Evolutionary conservation across 1,140 invertebrate genomes (phyloP).

Genomic region (Mycetomoellerius zeteki): DNA sequence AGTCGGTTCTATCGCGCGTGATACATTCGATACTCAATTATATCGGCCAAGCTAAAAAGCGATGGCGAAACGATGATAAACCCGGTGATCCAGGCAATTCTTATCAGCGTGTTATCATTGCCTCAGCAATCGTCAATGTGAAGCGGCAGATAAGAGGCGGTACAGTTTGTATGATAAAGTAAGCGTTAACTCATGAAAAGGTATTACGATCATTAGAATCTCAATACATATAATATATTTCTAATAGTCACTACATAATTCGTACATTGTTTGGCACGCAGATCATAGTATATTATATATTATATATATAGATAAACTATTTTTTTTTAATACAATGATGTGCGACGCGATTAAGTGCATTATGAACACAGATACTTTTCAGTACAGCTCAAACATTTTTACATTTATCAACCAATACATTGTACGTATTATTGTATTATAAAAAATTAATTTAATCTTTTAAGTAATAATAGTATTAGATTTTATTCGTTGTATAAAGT

Average conservation of each 20-base stretch:
- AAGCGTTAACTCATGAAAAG: not conserved
- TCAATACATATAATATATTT: not conserved
- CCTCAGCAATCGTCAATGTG: conserved; percentile 15
- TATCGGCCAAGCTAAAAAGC: not conserved
- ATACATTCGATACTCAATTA: conserved; percentile 3
- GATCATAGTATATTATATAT: not conserved
- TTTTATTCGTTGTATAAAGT: not conserved
- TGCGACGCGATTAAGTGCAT: no score
- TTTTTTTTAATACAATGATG: no score
- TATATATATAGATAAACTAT: not conserved
- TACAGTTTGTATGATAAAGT: not conserved
- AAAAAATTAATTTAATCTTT: not conserved
- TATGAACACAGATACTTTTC: no score
- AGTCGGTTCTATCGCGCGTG: not conserved
- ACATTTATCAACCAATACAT: not conserved
- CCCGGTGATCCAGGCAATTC: conserved; percentile 30
- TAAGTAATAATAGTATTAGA: not conserved
- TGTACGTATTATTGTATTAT: not conserved
- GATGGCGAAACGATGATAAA: conserved; percentile 39
- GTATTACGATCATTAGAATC: not conserved
- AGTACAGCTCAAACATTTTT: no score
- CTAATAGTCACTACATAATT: not conserved
- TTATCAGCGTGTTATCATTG: conserved; percentile 54
- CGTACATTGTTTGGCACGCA: not conserved
- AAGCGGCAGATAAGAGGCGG: conserved; percentile 44